phyloP scores from a whole-genome alignment of 2,797 vertebrate genomes.

The Micromesistius poutassou region DNA sequence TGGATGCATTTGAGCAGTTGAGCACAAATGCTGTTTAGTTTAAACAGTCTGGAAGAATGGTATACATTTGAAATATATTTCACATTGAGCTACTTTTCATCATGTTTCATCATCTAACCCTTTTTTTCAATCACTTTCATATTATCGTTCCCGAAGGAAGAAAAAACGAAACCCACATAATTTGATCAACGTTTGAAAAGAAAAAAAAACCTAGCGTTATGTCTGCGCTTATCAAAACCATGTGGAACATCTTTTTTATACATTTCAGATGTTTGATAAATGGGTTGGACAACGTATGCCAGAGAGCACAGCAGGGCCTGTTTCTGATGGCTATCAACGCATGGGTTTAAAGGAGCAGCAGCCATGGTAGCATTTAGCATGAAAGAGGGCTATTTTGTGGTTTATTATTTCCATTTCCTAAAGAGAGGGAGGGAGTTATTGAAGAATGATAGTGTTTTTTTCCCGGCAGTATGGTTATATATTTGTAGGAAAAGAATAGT shows the following conservation, averaged over 20 bases:
- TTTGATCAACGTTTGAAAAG: constrained; percentile 6
- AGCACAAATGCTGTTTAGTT: background rate
- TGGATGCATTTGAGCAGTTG: background rate
- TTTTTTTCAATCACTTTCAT: background rate
- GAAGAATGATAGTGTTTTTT: background rate
- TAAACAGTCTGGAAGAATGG: background rate
- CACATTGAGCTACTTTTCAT: background rate
- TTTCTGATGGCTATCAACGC: constrained; percentile 54
- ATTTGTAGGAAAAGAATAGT: background rate
- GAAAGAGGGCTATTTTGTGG: constrained; percentile 7
- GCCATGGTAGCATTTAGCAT: constrained; percentile 16
- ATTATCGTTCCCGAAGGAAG: background rate
- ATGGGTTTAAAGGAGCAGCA: constrained; percentile 23
- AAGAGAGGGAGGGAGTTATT: constrained; percentile 1
- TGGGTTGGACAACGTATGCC: constrained; percentile 54
- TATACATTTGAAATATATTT: background rate
- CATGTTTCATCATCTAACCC: too few species aligned
- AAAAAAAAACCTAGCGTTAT: background rate
- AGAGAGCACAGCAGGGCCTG: constrained; percentile 48
- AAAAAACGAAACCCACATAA: background rate
- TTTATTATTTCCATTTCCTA: constrained; percentile 20
- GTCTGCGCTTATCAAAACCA: constrained; percentile 56
- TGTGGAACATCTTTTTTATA: constrained; percentile 61
- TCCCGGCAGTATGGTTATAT: background rate
- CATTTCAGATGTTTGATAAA: constrained; percentile 71